Evolutionary conservation across 2,888 invertebrate genomes (phyloP).

Genomic region (Arrhopalites spinosus): DNA sequence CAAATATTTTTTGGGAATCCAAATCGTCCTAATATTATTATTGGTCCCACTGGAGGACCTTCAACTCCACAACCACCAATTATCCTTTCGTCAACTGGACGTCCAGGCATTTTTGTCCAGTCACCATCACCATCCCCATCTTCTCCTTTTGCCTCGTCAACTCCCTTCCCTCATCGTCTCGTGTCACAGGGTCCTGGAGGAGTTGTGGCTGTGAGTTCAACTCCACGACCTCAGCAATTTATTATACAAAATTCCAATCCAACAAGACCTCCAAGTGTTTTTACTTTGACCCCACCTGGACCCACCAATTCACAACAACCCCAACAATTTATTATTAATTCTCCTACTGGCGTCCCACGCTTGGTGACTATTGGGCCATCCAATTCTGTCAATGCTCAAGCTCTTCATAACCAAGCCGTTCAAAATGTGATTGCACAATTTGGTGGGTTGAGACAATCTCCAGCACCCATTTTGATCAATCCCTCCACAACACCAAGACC

Average conservation of each 20-base stretch:
- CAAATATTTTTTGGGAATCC: conserved; percentile 10
- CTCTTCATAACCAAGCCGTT: conserved; percentile 36
- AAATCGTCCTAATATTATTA: conserved; percentile 1
- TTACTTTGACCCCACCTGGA: conserved; percentile 2
- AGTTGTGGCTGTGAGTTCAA: not conserved
- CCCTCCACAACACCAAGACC: conserved; percentile 33
- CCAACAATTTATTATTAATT: conserved; percentile 32
- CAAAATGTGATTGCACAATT: conserved; percentile 38
- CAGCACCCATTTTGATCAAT: conserved; percentile 31
- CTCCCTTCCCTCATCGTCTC: conserved; percentile 23
- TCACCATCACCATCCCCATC: no score
- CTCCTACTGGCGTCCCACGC: conserved; percentile 28
- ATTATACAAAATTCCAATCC: conserved; percentile 30
- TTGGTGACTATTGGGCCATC: conserved; percentile 24
- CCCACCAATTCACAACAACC: not conserved
- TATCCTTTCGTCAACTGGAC: conserved; percentile 18
- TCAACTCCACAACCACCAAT: conserved; percentile 18
- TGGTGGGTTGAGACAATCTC: conserved; percentile 33
- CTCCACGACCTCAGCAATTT: not conserved
- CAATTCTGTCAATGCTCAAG: conserved; percentile 21
- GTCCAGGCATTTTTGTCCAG: conserved; percentile 13
- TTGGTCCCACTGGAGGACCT: not conserved
- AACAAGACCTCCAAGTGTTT: conserved; percentile 19
- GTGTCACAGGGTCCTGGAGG: not conserved
- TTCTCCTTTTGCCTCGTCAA: conserved; percentile 31